These are phyloP conservation scores for Diadophis punctatus DNA, from an alignment of 2,113 vertebrate species.

Conservation along the genomic window DNA sequence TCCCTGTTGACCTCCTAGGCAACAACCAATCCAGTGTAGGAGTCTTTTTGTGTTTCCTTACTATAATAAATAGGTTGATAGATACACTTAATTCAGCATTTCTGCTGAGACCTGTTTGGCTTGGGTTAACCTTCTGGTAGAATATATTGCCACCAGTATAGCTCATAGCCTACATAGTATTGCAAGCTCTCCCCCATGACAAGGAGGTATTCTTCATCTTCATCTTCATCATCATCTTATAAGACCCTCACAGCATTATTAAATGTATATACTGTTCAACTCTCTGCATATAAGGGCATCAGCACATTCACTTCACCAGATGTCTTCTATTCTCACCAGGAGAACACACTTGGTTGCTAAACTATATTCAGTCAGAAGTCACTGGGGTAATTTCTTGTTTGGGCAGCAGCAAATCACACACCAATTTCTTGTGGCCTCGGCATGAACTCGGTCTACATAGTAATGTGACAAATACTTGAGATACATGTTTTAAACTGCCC, in stretches of 20 bases:
- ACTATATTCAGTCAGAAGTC: background rate
- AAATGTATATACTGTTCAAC: background rate
- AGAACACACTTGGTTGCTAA: background rate
- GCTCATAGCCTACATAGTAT: background rate
- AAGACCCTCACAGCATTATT: background rate
- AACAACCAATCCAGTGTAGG: background rate
- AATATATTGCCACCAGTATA: background rate
- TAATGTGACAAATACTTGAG: background rate
- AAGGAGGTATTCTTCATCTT: background rate
- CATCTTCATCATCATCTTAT: too few species aligned
- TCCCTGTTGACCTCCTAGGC: background rate
- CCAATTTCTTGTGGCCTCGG: background rate
- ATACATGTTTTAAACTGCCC: background rate
- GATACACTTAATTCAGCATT: background rate
- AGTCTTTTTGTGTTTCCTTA: background rate
- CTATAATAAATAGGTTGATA: background rate
- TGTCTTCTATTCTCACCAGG: background rate
- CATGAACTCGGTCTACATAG: background rate
- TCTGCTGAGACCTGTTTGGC: background rate
- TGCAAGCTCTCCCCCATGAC: background rate
- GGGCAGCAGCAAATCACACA: background rate
- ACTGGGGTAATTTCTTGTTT: background rate
- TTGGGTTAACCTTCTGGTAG: background rate
- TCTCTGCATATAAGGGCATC: background rate
- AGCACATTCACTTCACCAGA: background rate